A percentile compares a stretch with the other conserved stretches of the same genome.
Evolutionary conservation across 2,113 vertebrate species (phyloP).

Genomic region (Brienomyrus brachyistius): DNA sequence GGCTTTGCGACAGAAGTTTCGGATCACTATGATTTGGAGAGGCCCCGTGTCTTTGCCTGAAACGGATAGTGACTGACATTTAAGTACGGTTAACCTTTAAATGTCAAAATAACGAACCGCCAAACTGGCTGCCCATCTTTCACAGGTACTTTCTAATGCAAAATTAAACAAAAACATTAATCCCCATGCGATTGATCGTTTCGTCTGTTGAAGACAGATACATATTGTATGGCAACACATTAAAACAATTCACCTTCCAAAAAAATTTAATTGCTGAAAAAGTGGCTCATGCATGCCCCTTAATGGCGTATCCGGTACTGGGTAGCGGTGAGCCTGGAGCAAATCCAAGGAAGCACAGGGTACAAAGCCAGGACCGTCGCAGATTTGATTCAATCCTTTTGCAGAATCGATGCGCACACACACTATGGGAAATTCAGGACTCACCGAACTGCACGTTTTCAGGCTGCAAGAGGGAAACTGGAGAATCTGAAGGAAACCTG

Average conservation of each 20-base stretch:
- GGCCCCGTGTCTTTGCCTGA: slow-evolving; percentile 46
- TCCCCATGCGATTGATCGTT: slow-evolving; percentile 17
- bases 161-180: slow-evolving; percentile 40
- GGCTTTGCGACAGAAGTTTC: slow-evolving; percentile 29
- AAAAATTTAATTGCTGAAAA: not conserved
- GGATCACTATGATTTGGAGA: slow-evolving; percentile 48
- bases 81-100: slow-evolving; percentile 57
- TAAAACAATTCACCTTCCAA: not conserved
- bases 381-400: not conserved
- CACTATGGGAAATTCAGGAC: not conserved
- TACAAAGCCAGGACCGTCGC: not conserved
- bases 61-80: slow-evolving; percentile 59
- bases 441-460: not conserved
- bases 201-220: not conserved
- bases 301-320: no score
- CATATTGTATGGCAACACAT: not conserved
- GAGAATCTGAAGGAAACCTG: not conserved
- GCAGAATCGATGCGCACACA: not conserved
- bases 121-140: slow-evolving; percentile 37
- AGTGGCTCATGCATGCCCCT: no score
- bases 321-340: not conserved
- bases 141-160: slow-evolving; percentile 40
- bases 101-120: slow-evolving; percentile 57
- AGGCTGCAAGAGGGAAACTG: not conserved
- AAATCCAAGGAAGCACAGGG: not conserved